Conservation (phyloP, 2,113 vertebrate species). For the Prunella fulvescens region DNA sequence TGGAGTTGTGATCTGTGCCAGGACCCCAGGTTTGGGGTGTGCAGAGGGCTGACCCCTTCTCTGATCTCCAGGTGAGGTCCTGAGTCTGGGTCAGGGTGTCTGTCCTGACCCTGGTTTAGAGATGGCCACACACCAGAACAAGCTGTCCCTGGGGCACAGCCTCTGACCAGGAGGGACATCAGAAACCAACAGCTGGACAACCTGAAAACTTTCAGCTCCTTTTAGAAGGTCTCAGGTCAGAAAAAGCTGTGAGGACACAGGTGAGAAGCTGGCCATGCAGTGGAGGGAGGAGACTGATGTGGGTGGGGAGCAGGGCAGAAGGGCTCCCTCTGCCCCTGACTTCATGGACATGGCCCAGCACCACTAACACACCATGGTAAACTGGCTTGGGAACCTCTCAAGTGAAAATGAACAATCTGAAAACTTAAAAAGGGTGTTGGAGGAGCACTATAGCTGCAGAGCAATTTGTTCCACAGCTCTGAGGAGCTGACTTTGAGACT, state of each 20-base stretch:
- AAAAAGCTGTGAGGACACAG: not conserved
- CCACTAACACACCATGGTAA: fast-evolving
- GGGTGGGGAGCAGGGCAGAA: not conserved
- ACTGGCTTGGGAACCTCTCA: not conserved
- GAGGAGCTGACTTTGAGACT: not conserved
- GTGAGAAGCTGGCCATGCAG: not conserved
- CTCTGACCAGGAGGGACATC: not conserved
- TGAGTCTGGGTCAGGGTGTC: not conserved
- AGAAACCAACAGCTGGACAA: not conserved
- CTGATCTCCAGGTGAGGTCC: not conserved
- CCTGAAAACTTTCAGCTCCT: not conserved
- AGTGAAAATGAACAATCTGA: not conserved
- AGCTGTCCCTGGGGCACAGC: not conserved
- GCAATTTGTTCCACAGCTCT: not conserved
- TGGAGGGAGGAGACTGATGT: not conserved
- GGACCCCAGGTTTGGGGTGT: not conserved
- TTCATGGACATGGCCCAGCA: not conserved
- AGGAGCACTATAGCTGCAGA: not conserved
- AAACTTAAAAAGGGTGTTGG: not conserved
- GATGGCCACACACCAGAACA: not conserved
- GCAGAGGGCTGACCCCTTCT: not conserved
- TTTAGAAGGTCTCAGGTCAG: not conserved
- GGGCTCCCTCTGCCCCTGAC: not conserved
- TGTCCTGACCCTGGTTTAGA: not conserved
- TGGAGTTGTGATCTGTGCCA: not conserved